A percentile compares a stretch with the other conserved stretches of the same genome.
Conservation (phyloP, 2,888 invertebrate species). For the Exocentrus adspersus region DNA sequence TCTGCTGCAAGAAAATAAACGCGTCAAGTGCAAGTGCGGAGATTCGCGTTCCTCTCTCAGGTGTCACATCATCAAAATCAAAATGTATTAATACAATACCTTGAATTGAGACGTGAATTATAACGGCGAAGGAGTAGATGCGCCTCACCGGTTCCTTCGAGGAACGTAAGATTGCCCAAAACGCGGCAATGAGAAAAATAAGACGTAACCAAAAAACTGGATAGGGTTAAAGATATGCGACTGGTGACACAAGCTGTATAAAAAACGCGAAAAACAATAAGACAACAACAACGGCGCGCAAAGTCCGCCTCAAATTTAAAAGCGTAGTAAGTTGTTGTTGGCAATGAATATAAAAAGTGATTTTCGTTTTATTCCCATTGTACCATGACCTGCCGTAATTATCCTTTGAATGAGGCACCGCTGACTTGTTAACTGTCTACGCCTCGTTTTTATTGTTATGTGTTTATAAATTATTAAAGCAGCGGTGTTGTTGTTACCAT, state of each 20-base stretch:
- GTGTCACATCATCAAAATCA: too few species aligned
- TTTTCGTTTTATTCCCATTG: constrained; percentile 39
- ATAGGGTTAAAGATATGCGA: constrained; percentile 22
- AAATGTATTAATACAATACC: too few species aligned
- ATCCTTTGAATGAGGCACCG: constrained; percentile 37
- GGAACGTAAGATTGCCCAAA: constrained; percentile 20
- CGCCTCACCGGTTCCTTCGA: constrained; percentile 15
- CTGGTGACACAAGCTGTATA: constrained; percentile 21
- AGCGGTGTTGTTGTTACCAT: too few species aligned
- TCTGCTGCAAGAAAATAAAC: too few species aligned
- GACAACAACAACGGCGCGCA: constrained; percentile 38
- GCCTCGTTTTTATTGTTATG: constrained; percentile 6
- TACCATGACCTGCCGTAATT: constrained; percentile 46
- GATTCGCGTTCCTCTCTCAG: too few species aligned
- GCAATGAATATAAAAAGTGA: constrained; percentile 39
- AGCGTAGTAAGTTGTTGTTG: constrained; percentile 36
- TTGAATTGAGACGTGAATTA: too few species aligned
- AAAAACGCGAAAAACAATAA: constrained; percentile 29
- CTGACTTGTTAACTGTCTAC: constrained; percentile 8
- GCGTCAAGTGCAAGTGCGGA: too few species aligned
- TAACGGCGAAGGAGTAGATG: too few species aligned
- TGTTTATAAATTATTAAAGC: too few species aligned
- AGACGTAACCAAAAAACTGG: constrained; percentile 20
- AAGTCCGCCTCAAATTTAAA: constrained; percentile 30
- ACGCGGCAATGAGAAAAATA: constrained; percentile 9